Percentiles rank a stretch among this genome's conserved stretches.
phyloP scores from a whole-genome alignment of 2,797 vertebrate species.

The Clarias pachynema region DNA sequence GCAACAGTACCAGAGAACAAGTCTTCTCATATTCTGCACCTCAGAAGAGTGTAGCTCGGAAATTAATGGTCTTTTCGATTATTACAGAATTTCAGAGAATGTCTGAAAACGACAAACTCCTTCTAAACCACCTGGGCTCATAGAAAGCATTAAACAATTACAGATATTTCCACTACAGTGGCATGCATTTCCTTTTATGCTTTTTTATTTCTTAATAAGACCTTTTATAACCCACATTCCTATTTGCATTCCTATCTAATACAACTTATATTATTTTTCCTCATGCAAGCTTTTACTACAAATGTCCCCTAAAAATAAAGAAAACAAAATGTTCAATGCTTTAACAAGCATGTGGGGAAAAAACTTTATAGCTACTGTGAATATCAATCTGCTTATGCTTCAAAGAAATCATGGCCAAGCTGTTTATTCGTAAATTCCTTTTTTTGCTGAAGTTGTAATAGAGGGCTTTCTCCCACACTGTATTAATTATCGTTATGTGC shows the following conservation, averaged over 20 bases:
- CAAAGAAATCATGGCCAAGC: not conserved
- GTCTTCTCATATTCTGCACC: conserved; percentile 68
- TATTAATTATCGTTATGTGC: conserved; percentile 59
- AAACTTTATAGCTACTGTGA: not conserved
- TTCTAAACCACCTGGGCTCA: conserved; percentile 42
- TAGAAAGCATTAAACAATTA: conserved; percentile 32
- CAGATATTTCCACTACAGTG: not conserved
- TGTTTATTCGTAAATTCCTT: conserved; percentile 12
- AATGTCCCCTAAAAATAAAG: not conserved
- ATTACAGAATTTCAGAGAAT: conserved; percentile 1
- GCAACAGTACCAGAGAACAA: conserved; percentile 73
- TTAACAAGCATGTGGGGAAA: not conserved
- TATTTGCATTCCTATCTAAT: not conserved
- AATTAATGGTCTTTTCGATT: conserved; percentile 25
- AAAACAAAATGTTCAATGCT: not conserved
- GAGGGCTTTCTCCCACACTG: conserved; percentile 64
- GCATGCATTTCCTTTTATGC: not conserved
- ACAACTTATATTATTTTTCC: not conserved
- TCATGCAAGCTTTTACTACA: not conserved
- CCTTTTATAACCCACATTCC: not conserved
- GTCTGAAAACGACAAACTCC: not conserved
- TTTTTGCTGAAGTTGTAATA: too few relatives aligned
- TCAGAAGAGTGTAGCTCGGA: conserved; percentile 12
- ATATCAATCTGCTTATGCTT: not conserved
- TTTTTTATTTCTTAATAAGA: not conserved